Evolutionary conservation across 1,140 invertebrate species (phyloP).

Genomic region (Lepidotrigona ventralis): DNA sequence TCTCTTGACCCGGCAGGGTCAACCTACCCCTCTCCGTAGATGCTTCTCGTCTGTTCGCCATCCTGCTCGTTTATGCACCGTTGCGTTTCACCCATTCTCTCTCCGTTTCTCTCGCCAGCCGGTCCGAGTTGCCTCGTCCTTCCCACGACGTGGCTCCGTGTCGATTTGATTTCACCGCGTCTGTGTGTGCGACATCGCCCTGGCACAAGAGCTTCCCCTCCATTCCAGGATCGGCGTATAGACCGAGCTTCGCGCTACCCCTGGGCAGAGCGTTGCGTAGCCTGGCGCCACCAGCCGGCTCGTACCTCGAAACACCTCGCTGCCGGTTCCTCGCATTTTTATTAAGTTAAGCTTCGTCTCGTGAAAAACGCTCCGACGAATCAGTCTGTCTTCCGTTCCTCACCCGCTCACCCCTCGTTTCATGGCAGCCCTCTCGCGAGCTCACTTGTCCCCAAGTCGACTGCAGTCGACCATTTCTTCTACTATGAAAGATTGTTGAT

Average conservation of each 20-base stretch:
- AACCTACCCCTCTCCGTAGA: conserved; percentile 40
- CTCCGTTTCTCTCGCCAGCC: conserved; percentile 24
- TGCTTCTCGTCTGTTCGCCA: not conserved
- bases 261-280: conserved; percentile 49
- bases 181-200: conserved; percentile 55
- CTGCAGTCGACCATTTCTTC: not conserved
- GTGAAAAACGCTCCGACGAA: conserved; percentile 18
- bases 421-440: not conserved
- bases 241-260: conserved; percentile 58
- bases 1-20: conserved; percentile 47
- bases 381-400: not conserved
- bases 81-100: not conserved
- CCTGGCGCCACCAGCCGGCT: conserved; percentile 64
- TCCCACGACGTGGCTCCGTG: conserved; percentile 18
- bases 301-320: conserved; percentile 50
- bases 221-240: conserved; percentile 10
- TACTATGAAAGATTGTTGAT: accelerated
- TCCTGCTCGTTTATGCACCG: no score
- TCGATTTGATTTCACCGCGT: conserved; percentile 56
- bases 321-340: conserved; percentile 48
- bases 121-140: conserved; percentile 40
- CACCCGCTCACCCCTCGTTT: not conserved
- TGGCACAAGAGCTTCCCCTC: conserved; percentile 38
- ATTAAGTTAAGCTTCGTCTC: conserved; percentile 41
- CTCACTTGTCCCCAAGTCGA: not conserved